Evolutionary conservation across 1,140 invertebrate species (phyloP), one percentile per base, ranked within the genome.

Genomic region (Drosophila sp.): DNA sequence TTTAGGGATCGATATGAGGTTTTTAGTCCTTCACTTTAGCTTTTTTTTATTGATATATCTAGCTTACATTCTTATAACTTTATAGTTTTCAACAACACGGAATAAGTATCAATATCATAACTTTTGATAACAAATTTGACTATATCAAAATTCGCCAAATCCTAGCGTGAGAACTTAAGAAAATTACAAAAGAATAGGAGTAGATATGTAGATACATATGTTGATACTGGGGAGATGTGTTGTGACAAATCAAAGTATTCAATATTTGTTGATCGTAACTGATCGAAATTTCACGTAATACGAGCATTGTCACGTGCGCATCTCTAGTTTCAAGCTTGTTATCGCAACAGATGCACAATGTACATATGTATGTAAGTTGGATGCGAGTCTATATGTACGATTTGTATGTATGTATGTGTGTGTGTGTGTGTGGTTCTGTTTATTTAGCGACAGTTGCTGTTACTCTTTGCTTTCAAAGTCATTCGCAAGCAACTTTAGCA

Each of bases 261-360:
- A 38, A 38, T 38, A 5, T 38, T 38, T 38, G 11, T 14, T 14
- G 27, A 36, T 69, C 65, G 57, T 32, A 6, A 29, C 0, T 29
- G 27, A 29, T 29, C 27, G 18, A 34, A 50, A 53, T 41, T 45
- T 9, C 34, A 48, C 32, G 59, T 48, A 29, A 40, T 2, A n/a
- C 34, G 11, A 36, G 34, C 13, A n/a, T 43, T 38, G 58, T 54
- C 66, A 70, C 66, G 58, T 63, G 66, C 38, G 27, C 66, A 63
- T 63, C 66, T 54, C 66, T 70, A 63, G 38, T 70, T 70, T 45
- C 40, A 62, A 70, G 48, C 48, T 70, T 70, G 59, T 70, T 70
- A 70, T 70, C 66, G 66, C 48, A 70, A 45, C 66, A 70, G 58
- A 70, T 63, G 66, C 66, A 70, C 63, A 27, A 54, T 46, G 25